These are phyloP conservation scores for Machimus rusticus DNA, from an alignment of 2,888 invertebrate genomes.

Conservation along the genomic window DNA sequence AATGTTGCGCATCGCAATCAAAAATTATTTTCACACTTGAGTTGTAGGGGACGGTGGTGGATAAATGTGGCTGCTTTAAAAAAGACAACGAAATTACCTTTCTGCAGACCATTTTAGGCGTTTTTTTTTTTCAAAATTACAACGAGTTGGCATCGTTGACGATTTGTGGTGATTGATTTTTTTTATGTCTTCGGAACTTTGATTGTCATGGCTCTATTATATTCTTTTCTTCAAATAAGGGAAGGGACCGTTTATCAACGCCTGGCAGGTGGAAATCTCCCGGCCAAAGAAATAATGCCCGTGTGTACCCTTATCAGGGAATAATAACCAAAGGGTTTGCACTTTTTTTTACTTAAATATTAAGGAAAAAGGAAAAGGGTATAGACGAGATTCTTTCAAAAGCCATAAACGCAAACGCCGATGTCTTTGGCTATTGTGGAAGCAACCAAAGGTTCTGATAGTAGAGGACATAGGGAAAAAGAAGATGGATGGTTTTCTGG, in stretches of 20 bases:
- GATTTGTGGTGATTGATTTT: neutral
- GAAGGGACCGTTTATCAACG: neutral
- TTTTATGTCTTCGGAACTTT: neutral
- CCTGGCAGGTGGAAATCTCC: neutral
- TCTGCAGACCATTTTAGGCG: neutral
- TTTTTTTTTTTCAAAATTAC: neutral
- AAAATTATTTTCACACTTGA: slow-evolving; percentile 26
- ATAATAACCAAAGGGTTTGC: neutral
- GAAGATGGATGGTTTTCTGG: neutral
- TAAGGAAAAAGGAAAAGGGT: neutral
- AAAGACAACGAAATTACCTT: neutral
- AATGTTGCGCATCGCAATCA: slow-evolving; percentile 18
- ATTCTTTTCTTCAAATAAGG: neutral
- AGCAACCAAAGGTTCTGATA: neutral
- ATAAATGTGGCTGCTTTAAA: neutral
- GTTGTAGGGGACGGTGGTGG: neutral
- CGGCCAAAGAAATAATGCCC: neutral
- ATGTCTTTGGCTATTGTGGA: neutral
- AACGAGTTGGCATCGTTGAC: neutral
- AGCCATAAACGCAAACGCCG: neutral
- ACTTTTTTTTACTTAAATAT: neutral
- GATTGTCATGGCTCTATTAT: neutral
- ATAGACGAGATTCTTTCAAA: neutral
- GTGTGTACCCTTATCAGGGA: neutral
- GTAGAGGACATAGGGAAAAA: neutral